These are phyloP conservation scores for Sceliomorpha sp. DNA, from an alignment of 2,888 invertebrate species.

Conservation along the genomic window DNA sequence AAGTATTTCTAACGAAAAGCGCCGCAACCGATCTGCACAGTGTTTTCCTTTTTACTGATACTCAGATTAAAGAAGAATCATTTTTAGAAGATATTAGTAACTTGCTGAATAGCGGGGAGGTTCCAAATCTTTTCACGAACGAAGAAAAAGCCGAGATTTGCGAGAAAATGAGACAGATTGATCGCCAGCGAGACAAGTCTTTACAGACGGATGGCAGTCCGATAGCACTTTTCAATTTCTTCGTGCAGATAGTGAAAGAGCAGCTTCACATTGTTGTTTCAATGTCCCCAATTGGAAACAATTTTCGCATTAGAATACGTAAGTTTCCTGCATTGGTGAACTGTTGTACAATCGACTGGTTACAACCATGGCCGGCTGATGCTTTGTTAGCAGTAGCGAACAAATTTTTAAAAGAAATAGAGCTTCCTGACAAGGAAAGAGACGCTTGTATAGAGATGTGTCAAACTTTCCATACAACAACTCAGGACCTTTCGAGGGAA, in stretches of 20 bases:
- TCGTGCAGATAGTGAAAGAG: constrained; percentile 92
- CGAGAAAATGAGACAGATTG: constrained; percentile 96
- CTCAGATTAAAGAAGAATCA: constrained; percentile 96
- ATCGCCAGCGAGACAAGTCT: constrained; percentile 92
- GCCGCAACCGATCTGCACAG: constrained; percentile 92
- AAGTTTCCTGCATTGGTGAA: constrained; percentile 96
- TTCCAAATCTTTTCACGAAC: constrained; percentile 91
- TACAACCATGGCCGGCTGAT: constrained; percentile 97
- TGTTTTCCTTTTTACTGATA: constrained; percentile 94
- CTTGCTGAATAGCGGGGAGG: constrained; percentile 94
- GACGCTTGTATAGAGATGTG: constrained; percentile 93
- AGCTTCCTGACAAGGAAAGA: constrained; percentile 87
- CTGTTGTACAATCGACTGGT: constrained; percentile 98
- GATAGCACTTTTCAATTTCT: constrained; percentile 94
- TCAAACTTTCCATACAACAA: constrained; percentile 93
- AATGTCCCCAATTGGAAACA: constrained; percentile 95
- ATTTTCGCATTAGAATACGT: constrained; percentile 89
- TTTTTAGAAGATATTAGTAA: constrained; percentile 97
- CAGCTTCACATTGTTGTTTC: constrained; percentile 94
- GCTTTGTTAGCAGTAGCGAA: constrained; percentile 94
- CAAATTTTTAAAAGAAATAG: constrained; percentile 87
- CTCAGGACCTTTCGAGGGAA: constrained; percentile 86
- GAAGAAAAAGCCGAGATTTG: constrained; percentile 95
- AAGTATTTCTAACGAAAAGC: constrained; percentile 88
- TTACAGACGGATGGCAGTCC: constrained; percentile 96